phyloP scores from a whole-genome alignment of 1,140 invertebrate genomes.

The Calycopis cecrops region DNA sequence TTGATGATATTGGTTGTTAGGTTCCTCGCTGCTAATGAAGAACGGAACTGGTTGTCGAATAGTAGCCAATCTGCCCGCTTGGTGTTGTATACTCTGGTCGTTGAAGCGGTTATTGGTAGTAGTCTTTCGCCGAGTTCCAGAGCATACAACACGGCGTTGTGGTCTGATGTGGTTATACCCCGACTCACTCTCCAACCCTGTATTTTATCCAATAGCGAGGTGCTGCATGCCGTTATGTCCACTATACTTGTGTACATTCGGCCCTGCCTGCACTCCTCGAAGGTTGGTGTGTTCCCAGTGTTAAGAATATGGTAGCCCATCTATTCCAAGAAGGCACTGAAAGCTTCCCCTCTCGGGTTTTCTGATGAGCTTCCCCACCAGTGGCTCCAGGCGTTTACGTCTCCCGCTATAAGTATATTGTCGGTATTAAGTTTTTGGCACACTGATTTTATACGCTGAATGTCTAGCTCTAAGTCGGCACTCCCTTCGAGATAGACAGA shows the following conservation, averaged over 20 bases:
- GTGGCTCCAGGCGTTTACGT: too few relatives aligned
- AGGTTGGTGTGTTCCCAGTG: slow-evolving; percentile 34
- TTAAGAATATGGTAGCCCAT: too few relatives aligned
- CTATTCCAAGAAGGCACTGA: slow-evolving; percentile 21
- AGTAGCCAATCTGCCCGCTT: too few relatives aligned
- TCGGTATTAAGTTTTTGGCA: slow-evolving; percentile 13
- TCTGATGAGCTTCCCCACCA: slow-evolving; percentile 36
- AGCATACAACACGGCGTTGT: too few relatives aligned
- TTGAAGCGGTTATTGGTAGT: too few relatives aligned
- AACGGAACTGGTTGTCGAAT: slow-evolving; percentile 26
- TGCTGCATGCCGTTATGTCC: too few relatives aligned
- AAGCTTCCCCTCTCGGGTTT: slow-evolving; percentile 24
- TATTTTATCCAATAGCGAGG: too few relatives aligned
- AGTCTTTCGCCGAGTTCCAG: too few relatives aligned
- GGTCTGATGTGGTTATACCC: too few relatives aligned
- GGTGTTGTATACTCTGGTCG: too few relatives aligned
- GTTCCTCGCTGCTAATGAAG: not conserved
- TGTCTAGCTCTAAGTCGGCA: slow-evolving; percentile 20
- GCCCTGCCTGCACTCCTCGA: slow-evolving; percentile 20
- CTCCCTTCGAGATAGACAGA: slow-evolving; percentile 31
- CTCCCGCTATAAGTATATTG: slow-evolving; percentile 30
- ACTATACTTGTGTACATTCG: slow-evolving; percentile 23
- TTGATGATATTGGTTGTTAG: not conserved
- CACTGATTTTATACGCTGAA: slow-evolving; percentile 1
- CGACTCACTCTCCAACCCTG: too few relatives aligned